These are phyloP conservation scores for Etheostoma cragini DNA, from an alignment of 2,113 vertebrate species.

Conservation along the genomic window DNA sequence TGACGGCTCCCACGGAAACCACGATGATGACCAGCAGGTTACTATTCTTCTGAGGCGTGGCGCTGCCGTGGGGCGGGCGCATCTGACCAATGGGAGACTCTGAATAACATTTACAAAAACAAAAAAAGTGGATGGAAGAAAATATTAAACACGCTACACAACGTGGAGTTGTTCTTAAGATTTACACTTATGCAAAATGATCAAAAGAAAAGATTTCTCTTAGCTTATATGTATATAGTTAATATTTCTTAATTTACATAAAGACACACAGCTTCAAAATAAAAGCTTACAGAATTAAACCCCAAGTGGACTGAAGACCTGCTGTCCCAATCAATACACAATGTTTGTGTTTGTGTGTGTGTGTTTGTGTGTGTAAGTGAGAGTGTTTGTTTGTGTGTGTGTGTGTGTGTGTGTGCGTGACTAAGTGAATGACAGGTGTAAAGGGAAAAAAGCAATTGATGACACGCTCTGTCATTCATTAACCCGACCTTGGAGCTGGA, in stretches of 20 bases:
- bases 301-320: conserved; percentile 4
- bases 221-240: too few relatives aligned
- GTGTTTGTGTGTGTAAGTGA: conserved; percentile 11
- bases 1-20: conserved; percentile 89
- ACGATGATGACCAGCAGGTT: conserved; percentile 93
- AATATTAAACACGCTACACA: background rate
- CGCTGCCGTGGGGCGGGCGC: conserved; percentile 92
- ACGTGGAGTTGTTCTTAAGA: background rate
- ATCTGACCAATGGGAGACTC: conserved; percentile 95
- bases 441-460: conserved; percentile 55
- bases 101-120: conserved; percentile 60
- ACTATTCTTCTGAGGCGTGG: conserved; percentile 92
- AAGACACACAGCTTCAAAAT: background rate
- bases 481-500: conserved; percentile 39
- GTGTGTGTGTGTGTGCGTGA: background rate
- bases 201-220: too few relatives aligned
- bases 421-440: conserved; percentile 42
- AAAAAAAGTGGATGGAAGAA: background rate
- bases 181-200: too few relatives aligned
- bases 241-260: too few relatives aligned
- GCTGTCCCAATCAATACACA: conserved; percentile 39
- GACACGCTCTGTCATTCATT: conserved; percentile 59
- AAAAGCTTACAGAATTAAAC: background rate
- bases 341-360: conserved; percentile 12
- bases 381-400: conserved; percentile 10